Percentiles rank a stretch among this genome's conserved stretches.
Evolutionary conservation across 2,797 vertebrate genomes (phyloP).

Genomic region (Cheirogaleus major): DNA sequence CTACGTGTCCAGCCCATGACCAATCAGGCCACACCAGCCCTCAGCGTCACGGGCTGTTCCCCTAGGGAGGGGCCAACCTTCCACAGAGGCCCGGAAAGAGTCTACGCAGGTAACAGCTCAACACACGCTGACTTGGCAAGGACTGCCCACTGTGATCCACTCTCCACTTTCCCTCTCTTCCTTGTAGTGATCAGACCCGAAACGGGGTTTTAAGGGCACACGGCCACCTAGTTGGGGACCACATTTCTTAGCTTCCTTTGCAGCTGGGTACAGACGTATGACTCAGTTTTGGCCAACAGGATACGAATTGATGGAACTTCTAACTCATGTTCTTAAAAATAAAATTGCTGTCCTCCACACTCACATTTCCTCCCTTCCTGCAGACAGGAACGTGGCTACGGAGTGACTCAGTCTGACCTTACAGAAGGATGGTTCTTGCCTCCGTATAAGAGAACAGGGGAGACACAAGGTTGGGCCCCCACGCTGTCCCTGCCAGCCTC

Average conservation of each 20-base stretch:
- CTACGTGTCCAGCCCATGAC: not conserved
- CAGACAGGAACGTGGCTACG: not conserved
- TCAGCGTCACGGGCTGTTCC: not conserved
- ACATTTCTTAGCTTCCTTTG: not conserved
- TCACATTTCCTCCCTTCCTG: not conserved
- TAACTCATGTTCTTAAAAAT: not conserved
- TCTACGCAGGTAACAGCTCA: not conserved
- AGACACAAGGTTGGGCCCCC: not conserved
- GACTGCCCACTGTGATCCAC: fast-evolving
- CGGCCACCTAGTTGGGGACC: not conserved
- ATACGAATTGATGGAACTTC: not conserved
- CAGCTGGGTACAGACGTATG: not conserved
- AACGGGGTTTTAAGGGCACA: not conserved
- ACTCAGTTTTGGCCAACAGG: not conserved
- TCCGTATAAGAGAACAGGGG: not conserved
- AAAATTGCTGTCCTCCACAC: not conserved
- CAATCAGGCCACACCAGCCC: not conserved
- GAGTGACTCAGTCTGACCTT: not conserved
- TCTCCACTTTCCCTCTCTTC: not conserved
- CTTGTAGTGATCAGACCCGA: not conserved
- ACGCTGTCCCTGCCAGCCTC: not conserved
- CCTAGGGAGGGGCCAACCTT: not conserved
- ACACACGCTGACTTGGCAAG: not conserved
- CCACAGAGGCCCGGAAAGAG: not conserved
- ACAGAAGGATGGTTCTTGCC: not conserved